Evolutionary conservation across 2,113 vertebrate genomes (phyloP).

Genomic region (Arizona elegans): DNA sequence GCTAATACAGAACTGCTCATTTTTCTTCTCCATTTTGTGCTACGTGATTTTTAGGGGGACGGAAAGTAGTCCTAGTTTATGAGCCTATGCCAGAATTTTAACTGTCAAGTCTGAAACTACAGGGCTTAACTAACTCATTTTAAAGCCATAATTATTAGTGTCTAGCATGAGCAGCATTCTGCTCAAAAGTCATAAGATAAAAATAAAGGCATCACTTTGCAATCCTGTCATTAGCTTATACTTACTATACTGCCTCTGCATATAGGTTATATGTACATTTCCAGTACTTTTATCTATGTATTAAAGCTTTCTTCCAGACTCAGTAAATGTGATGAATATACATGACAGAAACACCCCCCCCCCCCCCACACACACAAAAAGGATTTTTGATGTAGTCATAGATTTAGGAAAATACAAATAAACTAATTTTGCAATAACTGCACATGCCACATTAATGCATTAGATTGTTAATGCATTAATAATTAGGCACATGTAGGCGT

Average conservation of each 20-base stretch:
- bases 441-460: slow-evolving; percentile 3
- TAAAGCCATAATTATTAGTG: not conserved
- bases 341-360: not conserved
- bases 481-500: not conserved
- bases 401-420: not conserved
- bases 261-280: not conserved
- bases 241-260: not conserved
- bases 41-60: not conserved
- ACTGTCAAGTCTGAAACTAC: not conserved
- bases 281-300: not conserved
- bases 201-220: not conserved
- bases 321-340: not conserved
- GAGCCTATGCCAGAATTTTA: not conserved
- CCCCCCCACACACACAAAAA: not conserved
- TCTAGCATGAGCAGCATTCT: not conserved
- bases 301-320: not conserved
- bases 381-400: not conserved
- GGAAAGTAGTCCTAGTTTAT: not conserved
- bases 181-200: not conserved
- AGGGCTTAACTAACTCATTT: not conserved
- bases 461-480: not conserved
- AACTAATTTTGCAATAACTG: slow-evolving; percentile 15
- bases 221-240: not conserved
- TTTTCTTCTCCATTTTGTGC: not conserved
- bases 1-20: not conserved